These are phyloP conservation scores for Gobio gobio DNA, from an alignment of 2,113 vertebrate species.

Conservation along the genomic window DNA sequence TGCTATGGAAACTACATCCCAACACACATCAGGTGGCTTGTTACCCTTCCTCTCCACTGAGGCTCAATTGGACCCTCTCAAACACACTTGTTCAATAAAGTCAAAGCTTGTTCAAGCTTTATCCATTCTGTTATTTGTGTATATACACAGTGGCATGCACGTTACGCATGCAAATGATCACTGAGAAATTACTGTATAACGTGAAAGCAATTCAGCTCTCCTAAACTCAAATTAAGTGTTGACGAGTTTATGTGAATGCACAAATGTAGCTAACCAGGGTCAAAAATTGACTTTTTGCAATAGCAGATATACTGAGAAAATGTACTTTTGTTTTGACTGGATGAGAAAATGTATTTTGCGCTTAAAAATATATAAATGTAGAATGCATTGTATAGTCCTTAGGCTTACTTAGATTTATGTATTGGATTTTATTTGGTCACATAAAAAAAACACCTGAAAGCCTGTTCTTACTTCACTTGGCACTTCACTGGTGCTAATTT, in stretches of 20 bases:
- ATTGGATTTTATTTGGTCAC: background rate
- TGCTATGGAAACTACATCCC: conserved; percentile 70
- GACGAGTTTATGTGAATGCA: background rate
- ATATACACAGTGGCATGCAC: background rate
- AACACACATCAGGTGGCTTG: conserved; percentile 12
- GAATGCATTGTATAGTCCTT: too few relatives aligned
- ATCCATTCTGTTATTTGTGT: background rate
- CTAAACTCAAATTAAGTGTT: background rate
- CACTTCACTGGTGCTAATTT: background rate
- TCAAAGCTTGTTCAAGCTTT: background rate
- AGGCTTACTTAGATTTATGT: background rate
- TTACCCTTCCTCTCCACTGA: conserved; percentile 25
- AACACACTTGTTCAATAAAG: conserved; percentile 25
- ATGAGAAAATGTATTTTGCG: background rate
- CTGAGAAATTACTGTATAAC: background rate
- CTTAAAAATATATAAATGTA: too few relatives aligned
- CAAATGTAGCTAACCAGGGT: background rate
- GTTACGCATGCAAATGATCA: background rate
- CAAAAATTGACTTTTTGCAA: too few relatives aligned
- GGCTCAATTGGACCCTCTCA: background rate
- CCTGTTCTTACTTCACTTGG: background rate
- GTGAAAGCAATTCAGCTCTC: background rate
- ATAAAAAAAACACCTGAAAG: background rate
- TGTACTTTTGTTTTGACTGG: background rate
- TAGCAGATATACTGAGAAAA: background rate